Evolutionary conservation across 2,113 vertebrate genomes (phyloP).

Genomic region (Alaudala cheleensis): DNA sequence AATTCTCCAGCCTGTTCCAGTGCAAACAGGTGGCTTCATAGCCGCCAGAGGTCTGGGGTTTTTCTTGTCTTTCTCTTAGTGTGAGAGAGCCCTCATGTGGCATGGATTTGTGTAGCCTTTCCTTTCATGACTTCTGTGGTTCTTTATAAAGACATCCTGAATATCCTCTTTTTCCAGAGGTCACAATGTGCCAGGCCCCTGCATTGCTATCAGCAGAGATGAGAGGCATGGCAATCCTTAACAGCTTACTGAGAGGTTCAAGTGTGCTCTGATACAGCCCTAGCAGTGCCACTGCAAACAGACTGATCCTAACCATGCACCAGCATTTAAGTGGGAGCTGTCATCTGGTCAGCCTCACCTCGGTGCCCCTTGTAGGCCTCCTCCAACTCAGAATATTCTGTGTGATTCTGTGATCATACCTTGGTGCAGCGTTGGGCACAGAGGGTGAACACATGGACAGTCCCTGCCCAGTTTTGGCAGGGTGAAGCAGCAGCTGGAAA

Average conservation of each 20-base stretch:
- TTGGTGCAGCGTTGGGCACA: background rate
- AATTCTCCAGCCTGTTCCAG: background rate
- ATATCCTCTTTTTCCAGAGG: background rate
- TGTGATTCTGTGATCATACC: background rate
- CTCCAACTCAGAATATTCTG: background rate
- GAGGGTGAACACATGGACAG: background rate
- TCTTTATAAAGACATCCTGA: background rate
- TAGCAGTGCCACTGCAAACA: background rate
- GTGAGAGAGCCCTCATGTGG: background rate
- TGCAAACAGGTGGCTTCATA: background rate
- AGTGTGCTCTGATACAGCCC: background rate
- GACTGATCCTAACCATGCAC: background rate
- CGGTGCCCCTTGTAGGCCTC: background rate
- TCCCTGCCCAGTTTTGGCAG: background rate
- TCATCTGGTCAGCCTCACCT: constrained; percentile 15
- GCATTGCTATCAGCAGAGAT: background rate
- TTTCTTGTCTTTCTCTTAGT: background rate
- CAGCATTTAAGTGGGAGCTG: background rate
- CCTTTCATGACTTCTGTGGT: background rate
- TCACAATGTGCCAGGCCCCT: background rate
- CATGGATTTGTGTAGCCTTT: background rate
- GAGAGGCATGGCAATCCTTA: background rate
- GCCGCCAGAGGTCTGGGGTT: background rate
- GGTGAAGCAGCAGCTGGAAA: background rate
- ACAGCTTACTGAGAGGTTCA: background rate